phyloP scores from a whole-genome alignment of 2,797 vertebrate species.

The Eutrigla gurnardus region DNA sequence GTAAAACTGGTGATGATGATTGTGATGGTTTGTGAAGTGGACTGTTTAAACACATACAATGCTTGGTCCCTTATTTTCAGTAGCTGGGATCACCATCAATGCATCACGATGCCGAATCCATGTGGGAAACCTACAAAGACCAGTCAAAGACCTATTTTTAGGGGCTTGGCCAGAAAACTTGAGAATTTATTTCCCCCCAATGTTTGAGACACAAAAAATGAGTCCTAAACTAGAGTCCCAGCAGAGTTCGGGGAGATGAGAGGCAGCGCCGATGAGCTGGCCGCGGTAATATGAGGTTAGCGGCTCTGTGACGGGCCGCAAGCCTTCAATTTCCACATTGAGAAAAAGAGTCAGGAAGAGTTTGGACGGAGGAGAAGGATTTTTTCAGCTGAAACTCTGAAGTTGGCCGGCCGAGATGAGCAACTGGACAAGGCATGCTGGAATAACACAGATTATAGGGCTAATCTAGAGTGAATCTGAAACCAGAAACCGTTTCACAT shows the following conservation, averaged over 20 bases:
- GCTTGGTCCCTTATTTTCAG: slow-evolving; percentile 7
- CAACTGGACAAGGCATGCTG: slow-evolving; percentile 5
- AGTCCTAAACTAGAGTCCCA: slow-evolving; percentile 12
- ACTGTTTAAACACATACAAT: background rate
- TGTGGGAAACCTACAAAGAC: slow-evolving; percentile 12
- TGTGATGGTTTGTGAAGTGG: background rate
- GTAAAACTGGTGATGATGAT: background rate
- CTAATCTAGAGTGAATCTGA: slow-evolving; percentile 3
- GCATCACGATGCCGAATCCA: background rate
- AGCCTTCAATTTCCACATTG: slow-evolving; percentile 56
- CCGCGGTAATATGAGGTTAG: slow-evolving; percentile 45
- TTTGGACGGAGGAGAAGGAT: slow-evolving; percentile 11
- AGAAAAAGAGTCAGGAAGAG: slow-evolving; percentile 11
- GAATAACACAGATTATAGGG: background rate
- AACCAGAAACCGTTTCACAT: no score
- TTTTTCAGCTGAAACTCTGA: slow-evolving; percentile 62
- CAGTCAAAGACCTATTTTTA: slow-evolving; percentile 25
- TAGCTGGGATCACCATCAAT: background rate
- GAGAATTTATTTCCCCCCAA: background rate
- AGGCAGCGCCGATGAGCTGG: slow-evolving; percentile 34
- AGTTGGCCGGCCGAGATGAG: slow-evolving; percentile 25
- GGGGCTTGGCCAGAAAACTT: slow-evolving; percentile 27
- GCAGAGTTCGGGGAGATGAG: slow-evolving; percentile 30
- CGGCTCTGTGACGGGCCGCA: slow-evolving; percentile 37
- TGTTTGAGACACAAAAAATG: slow-evolving; percentile 18